Percentiles rank a stretch among this genome's conserved stretches.
These are phyloP conservation scores for Drosophila borborema DNA, from an alignment of 2,888 invertebrate genomes.

Conservation along the genomic window DNA sequence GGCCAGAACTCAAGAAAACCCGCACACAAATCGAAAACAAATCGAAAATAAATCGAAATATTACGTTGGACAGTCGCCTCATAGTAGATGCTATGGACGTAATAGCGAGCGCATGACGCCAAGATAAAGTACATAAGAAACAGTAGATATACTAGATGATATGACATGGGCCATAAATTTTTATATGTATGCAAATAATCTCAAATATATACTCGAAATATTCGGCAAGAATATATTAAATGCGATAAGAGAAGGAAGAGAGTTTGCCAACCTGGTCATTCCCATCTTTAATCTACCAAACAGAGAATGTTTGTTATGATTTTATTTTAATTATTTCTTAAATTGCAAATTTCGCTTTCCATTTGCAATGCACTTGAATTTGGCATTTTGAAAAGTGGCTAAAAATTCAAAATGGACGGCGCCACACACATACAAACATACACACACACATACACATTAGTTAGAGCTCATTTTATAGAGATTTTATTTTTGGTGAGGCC, in stretches of 20 bases:
- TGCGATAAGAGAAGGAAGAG: conserved; percentile 11
- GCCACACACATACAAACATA: neutral
- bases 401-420: conserved; percentile 57
- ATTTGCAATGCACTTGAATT: conserved; percentile 57
- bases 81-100: conserved; percentile 52
- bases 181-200: neutral
- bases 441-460: neutral
- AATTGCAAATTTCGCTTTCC: conserved; percentile 21
- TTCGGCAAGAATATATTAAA: conserved; percentile 6
- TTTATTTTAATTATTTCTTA: neutral
- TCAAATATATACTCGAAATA: neutral
- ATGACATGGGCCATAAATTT: conserved; percentile 19
- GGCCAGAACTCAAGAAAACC: conserved; percentile 41
- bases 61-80: conserved; percentile 59
- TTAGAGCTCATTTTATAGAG: conserved; percentile 27
- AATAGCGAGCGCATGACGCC: conserved; percentile 62
- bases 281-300: conserved; percentile 14
- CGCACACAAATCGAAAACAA: conserved; percentile 10
- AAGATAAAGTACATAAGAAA: conserved; percentile 28
- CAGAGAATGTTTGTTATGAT: neutral
- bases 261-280: conserved; percentile 14
- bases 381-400: conserved; percentile 63
- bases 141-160: conserved; percentile 22
- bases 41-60: conserved; percentile 39
- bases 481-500: conserved; percentile 67